phyloP scores from a whole-genome alignment of 2,113 vertebrate genomes.

The Struthio camelus region DNA sequence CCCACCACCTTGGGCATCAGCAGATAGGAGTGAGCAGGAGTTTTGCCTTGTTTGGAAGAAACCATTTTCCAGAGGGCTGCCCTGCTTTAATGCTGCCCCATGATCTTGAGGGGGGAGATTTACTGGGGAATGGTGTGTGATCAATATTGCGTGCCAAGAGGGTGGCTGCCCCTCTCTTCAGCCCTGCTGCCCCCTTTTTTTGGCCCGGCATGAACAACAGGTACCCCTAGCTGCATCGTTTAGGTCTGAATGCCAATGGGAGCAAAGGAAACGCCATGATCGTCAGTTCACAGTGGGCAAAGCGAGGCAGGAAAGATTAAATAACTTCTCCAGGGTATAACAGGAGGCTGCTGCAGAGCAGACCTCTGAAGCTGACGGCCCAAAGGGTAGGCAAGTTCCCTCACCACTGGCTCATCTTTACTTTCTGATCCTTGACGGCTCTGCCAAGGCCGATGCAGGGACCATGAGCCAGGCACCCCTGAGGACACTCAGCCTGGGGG shows the following conservation, averaged over 20 bases:
- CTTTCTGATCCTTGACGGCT: neutral
- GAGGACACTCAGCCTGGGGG: neutral
- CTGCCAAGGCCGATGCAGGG: neutral
- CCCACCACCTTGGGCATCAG: neutral
- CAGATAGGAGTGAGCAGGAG: neutral
- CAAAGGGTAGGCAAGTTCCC: neutral
- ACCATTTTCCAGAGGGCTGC: neutral
- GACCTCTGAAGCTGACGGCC: neutral
- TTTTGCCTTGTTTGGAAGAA: neutral
- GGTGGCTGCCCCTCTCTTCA: neutral
- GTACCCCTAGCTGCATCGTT: neutral
- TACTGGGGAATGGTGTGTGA: neutral
- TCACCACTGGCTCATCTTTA: neutral
- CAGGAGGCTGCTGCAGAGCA: neutral
- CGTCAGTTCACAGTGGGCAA: neutral
- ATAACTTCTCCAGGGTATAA: neutral
- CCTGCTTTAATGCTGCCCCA: neutral
- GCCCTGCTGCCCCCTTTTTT: neutral
- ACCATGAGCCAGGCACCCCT: neutral
- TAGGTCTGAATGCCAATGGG: neutral
- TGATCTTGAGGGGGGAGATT: too few relatives aligned
- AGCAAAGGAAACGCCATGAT: neutral
- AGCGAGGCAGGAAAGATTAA: conserved; percentile 19
- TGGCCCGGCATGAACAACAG: neutral
- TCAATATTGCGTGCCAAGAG: neutral